phyloP scores from a whole-genome alignment of 1,140 invertebrate genomes.

The Caerostris darwini region DNA sequence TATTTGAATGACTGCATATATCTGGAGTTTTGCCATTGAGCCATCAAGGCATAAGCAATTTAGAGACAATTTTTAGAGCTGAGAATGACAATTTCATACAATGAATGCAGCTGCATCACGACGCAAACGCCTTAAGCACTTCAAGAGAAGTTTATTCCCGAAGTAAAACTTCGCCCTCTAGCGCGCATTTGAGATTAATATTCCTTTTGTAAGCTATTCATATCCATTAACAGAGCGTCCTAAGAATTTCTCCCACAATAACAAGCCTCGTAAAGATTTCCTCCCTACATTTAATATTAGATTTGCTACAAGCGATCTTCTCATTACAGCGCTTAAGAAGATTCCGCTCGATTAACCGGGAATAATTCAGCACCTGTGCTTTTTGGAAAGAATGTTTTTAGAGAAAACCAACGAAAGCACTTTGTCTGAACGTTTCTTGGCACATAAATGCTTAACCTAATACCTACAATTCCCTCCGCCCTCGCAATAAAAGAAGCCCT shows the following conservation, averaged over 20 bases:
- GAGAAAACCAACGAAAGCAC: constrained; percentile 33
- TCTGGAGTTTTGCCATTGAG: too few relatives aligned
- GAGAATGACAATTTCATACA: too few relatives aligned
- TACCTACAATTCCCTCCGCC: constrained; percentile 36
- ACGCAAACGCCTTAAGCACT: not conserved
- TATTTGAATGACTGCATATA: too few relatives aligned
- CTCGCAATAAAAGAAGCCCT: constrained; percentile 28
- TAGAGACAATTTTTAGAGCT: too few relatives aligned
- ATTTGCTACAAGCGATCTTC: not conserved
- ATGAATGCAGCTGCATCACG: not conserved
- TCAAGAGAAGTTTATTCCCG: not conserved
- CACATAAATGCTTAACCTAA: constrained; percentile 52
- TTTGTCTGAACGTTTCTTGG: constrained; percentile 47
- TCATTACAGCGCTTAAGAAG: constrained; percentile 38
- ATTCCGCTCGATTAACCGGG: constrained; percentile 39
- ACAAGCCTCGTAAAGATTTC: not conserved
- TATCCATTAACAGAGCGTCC: not conserved
- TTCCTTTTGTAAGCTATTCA: not conserved
- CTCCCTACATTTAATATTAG: not conserved
- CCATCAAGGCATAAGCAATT: too few relatives aligned
- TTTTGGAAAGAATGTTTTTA: not conserved
- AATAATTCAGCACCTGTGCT: not conserved
- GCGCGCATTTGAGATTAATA: not conserved
- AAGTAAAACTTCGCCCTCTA: not conserved
- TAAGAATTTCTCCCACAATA: not conserved